Evolutionary conservation across 2,888 invertebrate genomes (phyloP).

Genomic region (Ochropleura plecta): DNA sequence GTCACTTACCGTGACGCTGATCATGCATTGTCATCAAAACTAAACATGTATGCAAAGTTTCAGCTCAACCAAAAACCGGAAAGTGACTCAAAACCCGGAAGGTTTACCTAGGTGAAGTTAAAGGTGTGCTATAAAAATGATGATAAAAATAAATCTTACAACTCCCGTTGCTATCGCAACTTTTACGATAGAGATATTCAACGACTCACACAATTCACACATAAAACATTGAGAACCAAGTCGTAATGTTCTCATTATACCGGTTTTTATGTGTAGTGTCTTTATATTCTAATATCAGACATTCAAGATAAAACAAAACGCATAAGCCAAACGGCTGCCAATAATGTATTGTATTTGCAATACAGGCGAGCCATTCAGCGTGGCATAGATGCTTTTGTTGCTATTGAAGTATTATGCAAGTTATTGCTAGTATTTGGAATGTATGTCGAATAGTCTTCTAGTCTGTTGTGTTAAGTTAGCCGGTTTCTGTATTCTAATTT

Average conservation of each 20-base stretch:
- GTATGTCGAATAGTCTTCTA: constrained; percentile 20
- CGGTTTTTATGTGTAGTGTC: constrained; percentile 29
- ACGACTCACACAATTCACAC: constrained; percentile 19
- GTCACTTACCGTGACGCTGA: no score
- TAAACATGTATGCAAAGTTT: no score
- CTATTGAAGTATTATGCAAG: constrained; percentile 41
- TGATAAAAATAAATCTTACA: not conserved
- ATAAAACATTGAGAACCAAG: constrained; percentile 29
- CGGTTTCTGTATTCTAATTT: not conserved
- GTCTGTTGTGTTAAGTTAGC: not conserved
- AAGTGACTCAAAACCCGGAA: no score
- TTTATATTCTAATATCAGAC: constrained; percentile 48
- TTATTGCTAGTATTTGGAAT: constrained; percentile 41
- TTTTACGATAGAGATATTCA: constrained; percentile 14
- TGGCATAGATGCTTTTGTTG: constrained; percentile 36
- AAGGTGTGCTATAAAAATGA: not conserved
- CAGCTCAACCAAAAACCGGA: no score
- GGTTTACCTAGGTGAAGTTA: no score
- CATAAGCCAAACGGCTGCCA: constrained; percentile 41
- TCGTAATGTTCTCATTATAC: constrained; percentile 35
- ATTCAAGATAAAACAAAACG: constrained; percentile 33
- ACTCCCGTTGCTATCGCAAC: not conserved
- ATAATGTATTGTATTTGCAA: constrained; percentile 54
- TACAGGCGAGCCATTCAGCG: constrained; percentile 26
- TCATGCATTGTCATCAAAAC: no score